Evolutionary conservation across 2,113 vertebrate genomes (phyloP).

Genomic region (Sphyrna mokarran): DNA sequence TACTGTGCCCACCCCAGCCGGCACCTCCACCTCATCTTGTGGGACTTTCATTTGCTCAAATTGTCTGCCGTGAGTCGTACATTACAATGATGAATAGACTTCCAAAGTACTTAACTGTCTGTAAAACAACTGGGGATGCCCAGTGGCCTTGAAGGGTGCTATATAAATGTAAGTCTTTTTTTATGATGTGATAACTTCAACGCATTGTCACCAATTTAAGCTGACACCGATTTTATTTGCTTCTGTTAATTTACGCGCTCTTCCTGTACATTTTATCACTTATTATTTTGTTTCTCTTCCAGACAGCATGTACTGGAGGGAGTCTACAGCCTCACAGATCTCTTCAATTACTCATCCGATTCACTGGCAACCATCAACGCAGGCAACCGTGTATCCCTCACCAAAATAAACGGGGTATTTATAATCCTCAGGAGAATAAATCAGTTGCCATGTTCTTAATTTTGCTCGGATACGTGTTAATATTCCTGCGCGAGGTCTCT

Average conservation of each 20-base stretch:
- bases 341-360: constrained; percentile 57
- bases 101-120: neutral
- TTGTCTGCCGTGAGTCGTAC: neutral
- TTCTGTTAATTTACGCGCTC: too few relatives aligned
- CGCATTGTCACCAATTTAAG: neutral
- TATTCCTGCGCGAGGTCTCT: neutral
- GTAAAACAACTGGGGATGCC: neutral
- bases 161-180: neutral
- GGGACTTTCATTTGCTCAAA: neutral
- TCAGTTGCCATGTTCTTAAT: neutral
- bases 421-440: neutral
- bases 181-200: neutral
- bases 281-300: constrained; percentile 40
- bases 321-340: constrained; percentile 54
- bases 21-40: neutral
- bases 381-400: constrained; percentile 62
- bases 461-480: neutral
- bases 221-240: neutral
- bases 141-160: neutral
- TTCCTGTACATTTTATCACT: neutral
- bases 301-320: constrained; percentile 73
- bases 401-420: constrained; percentile 64
- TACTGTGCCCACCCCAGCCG: too few relatives aligned
- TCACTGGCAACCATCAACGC: constrained; percentile 59
- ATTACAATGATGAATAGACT: neutral